Evolutionary conservation across 2,113 vertebrate genomes (phyloP).

Genomic region (Bufo gargarizans): DNA sequence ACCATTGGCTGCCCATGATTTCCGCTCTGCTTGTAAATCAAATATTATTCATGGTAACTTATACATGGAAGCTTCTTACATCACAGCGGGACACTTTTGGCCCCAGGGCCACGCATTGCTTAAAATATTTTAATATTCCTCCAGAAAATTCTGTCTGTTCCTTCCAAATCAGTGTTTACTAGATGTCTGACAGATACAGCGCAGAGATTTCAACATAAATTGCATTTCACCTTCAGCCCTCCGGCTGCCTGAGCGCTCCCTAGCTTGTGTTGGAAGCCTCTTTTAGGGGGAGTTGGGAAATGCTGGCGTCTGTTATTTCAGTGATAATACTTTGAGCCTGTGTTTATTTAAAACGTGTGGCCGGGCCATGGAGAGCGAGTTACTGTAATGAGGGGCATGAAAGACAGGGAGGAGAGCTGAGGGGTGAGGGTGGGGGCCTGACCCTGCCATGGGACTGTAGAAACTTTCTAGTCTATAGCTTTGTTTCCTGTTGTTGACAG

Average conservation of each 20-base stretch:
- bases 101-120: neutral
- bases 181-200: neutral
- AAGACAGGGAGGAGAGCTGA: slow-evolving; percentile 16
- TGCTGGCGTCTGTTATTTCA: slow-evolving; percentile 33
- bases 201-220: slow-evolving; percentile 1
- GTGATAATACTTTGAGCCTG: slow-evolving; percentile 51
- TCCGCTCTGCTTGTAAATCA: too few relatives aligned
- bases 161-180: neutral
- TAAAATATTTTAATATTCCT: neutral
- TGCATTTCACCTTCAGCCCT: slow-evolving; percentile 22
- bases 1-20: neutral
- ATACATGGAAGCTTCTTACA: neutral
- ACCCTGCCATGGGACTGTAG: neutral
- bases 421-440: neutral
- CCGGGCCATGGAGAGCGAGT: slow-evolving; percentile 24
- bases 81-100: neutral
- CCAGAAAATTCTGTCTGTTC: neutral
- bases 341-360: slow-evolving; percentile 50
- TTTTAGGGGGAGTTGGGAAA: slow-evolving; percentile 31
- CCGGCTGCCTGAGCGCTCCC: neutral
- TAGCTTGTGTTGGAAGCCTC: slow-evolving; percentile 18
- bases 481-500: slow-evolving; percentile 36
- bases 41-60: neutral
- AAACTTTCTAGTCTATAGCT: neutral
- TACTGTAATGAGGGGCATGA: slow-evolving; percentile 43